Percentiles rank a stretch among this genome's conserved stretches.
Conservation (phyloP, 1,140 invertebrate species). For the Cheumatopsyche charites region DNA sequence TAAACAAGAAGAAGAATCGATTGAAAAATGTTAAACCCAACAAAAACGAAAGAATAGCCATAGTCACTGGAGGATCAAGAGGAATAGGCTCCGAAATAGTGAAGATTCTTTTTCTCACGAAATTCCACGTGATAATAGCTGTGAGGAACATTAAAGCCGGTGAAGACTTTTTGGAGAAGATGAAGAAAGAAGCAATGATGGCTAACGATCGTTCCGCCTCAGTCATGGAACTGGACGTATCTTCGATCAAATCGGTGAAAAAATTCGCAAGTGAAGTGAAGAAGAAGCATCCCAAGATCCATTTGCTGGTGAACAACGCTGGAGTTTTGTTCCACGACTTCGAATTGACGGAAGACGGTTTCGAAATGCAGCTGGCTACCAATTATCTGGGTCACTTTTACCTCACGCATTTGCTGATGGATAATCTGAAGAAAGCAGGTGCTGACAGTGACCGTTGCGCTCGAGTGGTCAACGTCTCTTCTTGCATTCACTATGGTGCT, state of each 20-base stretch:
- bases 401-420: conserved; percentile 81
- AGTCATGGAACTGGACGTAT: conserved; percentile 64
- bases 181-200: conserved; percentile 19
- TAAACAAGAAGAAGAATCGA: conserved; percentile 27
- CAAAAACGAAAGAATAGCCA: conserved; percentile 70
- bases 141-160: conserved; percentile 70
- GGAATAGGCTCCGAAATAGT: conserved; percentile 84
- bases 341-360: conserved; percentile 76
- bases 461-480: conserved; percentile 86
- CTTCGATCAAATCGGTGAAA: conserved; percentile 75
- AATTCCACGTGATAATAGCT: conserved; percentile 84
- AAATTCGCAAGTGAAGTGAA: conserved; percentile 74
- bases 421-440: conserved; percentile 70
- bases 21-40: conserved; percentile 54
- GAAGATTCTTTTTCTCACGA: conserved; percentile 76
- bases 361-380: conserved; percentile 81
- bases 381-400: conserved; percentile 88
- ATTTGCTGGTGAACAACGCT: conserved; percentile 85
- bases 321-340: conserved; percentile 86
- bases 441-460: conserved; percentile 59
- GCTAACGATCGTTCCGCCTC: conserved; percentile 14
- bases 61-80: conserved; percentile 86
- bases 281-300: conserved; percentile 67
- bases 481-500: conserved; percentile 76
- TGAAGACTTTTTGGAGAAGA: conserved; percentile 58